Evolutionary conservation across 23 tunicate genomes (phyloP), one percentile per base, ranked within the genome.

Genomic region (Phallusia fumigata): DNA sequence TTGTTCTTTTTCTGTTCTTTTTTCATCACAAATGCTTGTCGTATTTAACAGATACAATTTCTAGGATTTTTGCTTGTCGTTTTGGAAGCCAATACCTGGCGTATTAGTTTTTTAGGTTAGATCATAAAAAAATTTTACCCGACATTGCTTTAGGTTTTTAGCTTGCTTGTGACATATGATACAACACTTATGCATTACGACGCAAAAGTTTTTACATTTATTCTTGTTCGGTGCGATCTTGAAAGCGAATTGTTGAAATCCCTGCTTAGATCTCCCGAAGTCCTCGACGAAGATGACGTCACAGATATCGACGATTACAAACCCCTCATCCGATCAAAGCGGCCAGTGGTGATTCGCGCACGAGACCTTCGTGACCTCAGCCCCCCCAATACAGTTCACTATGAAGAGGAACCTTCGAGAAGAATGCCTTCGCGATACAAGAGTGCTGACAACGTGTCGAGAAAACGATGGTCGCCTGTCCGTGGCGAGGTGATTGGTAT

Each of bases 371-470:
- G 90, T 19, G 90, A 86, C 51, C 75, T 80, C 50, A 86, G 90
- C 53, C 90, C 90, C 13, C 90, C 90, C 8, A 74, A n/a, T 22
- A 86, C 90, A 10, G 82, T 86, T 34, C 80, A 80, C 47, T 86
- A 86, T 52, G 90, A 86, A 19, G 90, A 80, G 34, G 90, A 86
- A 36, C 90, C 90, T 10, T 52, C 52, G 30, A 22, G 81, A 53
- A 31, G 83, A 32, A 53, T 32, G 36, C 77, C 77, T 26, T 84
- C 45, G 11, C 18, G 84, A 24, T 86, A 86, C 80, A 49, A 33
- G 73, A 86, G 90, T 35, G 84, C 80, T 19, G 90, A 86, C 33
- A 80, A 86, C 84, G 76, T 86, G 30, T 45, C 52, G 10, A 49
- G 84, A 15, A 84, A 76, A 32, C 22, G 77, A 33, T 74, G 69